These are phyloP conservation scores for Ammodytes dubius DNA, from an alignment of 2,113 vertebrate genomes.

Conservation along the genomic window DNA sequence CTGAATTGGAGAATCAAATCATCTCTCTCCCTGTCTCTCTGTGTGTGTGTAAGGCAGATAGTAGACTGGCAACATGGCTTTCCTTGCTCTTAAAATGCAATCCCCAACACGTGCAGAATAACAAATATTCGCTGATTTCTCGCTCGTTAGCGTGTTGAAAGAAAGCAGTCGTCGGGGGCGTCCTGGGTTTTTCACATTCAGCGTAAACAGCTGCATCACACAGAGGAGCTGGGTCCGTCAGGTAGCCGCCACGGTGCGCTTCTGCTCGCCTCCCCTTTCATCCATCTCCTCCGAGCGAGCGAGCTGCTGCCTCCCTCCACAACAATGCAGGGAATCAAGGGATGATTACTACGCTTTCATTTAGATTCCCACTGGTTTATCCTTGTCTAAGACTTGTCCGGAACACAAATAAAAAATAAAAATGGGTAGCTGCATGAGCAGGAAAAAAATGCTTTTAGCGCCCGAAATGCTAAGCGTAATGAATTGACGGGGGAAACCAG, in stretches of 20 bases:
- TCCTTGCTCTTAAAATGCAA: slow-evolving; percentile 35
- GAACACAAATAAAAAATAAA: too few species aligned
- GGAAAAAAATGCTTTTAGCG: too few species aligned
- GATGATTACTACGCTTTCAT: slow-evolving; percentile 36
- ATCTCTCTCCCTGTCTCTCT: neutral
- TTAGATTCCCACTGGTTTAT: slow-evolving; percentile 11
- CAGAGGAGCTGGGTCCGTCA: slow-evolving; percentile 60
- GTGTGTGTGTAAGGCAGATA: slow-evolving; percentile 8
- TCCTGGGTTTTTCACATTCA: slow-evolving; percentile 36
- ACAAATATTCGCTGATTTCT: slow-evolving; percentile 45
- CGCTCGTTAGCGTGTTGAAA: slow-evolving; percentile 27
- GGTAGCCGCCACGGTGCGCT: slow-evolving; percentile 59
- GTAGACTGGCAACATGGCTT: slow-evolving; percentile 40
- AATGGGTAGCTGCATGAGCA: neutral
- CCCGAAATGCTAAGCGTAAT: neutral
- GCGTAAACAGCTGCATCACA: slow-evolving; percentile 73
- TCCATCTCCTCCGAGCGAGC: slow-evolving; percentile 63
- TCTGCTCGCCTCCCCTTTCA: slow-evolving; percentile 54
- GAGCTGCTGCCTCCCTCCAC: slow-evolving; percentile 33
- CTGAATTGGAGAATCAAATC: slow-evolving; percentile 38
- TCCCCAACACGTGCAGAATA: slow-evolving; percentile 58
- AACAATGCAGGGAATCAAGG: slow-evolving; percentile 71
- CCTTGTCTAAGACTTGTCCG: neutral
- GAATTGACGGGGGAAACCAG: slow-evolving; percentile 16
- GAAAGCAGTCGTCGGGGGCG: slow-evolving; percentile 28